phyloP scores from a whole-genome alignment of 1,140 invertebrate species.

The Gryllus bimaculatus region DNA sequence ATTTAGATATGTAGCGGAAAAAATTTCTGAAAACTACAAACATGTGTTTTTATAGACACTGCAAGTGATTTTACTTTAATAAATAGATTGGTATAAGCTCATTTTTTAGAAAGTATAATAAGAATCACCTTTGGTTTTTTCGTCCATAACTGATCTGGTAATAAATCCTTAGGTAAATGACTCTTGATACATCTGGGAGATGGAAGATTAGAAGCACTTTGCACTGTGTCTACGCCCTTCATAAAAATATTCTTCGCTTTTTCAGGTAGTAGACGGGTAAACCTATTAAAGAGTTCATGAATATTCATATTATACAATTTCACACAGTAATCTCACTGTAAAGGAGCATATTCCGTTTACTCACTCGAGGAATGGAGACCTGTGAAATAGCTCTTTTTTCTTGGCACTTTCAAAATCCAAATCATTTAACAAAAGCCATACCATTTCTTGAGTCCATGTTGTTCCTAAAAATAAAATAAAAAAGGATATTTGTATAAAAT shows the following conservation, averaged over 20 bases:
- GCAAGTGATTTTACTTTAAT: not conserved
- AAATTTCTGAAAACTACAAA: too few species aligned
- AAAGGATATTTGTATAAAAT: too few species aligned
- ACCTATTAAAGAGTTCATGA: too few species aligned
- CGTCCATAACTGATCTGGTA: constrained; percentile 14
- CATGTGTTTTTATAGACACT: too few species aligned
- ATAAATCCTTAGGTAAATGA: constrained; percentile 15
- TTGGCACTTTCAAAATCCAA: constrained; percentile 41
- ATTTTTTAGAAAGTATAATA: too few species aligned
- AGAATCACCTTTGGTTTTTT: constrained; percentile 21
- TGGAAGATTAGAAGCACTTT: constrained; percentile 26
- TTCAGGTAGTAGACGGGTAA: too few species aligned
- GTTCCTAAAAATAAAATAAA: constrained; percentile 33
- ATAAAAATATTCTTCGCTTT: too few species aligned
- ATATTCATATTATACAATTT: too few species aligned
- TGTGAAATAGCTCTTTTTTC: constrained; percentile 21
- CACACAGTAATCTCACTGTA: too few species aligned
- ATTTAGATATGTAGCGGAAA: too few species aligned
- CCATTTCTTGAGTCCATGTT: constrained; percentile 51
- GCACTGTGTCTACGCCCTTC: constrained; percentile 31
- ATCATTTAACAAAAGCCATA: constrained; percentile 43
- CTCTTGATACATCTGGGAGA: constrained; percentile 33
- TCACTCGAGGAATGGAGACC: constrained; percentile 39
- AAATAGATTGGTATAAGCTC: too few species aligned
- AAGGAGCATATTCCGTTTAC: not conserved